Conservation (phyloP, 2,113 vertebrate genomes). For the Thalassoma bifasciatum region DNA sequence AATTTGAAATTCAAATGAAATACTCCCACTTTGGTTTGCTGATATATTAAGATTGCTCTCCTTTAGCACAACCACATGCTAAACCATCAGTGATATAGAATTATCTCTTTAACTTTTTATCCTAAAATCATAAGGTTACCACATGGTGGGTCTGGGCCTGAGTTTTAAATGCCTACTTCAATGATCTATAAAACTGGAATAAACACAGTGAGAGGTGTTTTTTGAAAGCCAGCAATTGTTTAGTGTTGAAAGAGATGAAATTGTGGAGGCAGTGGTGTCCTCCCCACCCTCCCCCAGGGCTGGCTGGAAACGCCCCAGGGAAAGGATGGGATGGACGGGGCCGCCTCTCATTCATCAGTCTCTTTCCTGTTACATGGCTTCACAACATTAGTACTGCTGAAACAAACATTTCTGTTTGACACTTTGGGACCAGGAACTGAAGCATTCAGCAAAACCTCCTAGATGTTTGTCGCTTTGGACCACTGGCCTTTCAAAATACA, state of each 20-base stretch:
- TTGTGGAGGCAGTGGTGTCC: constrained; percentile 74
- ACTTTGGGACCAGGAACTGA: neutral
- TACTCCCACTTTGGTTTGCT: constrained; percentile 86
- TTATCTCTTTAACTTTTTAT: neutral
- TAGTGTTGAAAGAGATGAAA: constrained; percentile 72
- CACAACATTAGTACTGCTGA: constrained; percentile 13
- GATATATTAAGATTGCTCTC: constrained; percentile 70
- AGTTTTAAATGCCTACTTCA: neutral
- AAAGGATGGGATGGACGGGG: constrained; percentile 84
- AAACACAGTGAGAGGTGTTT: constrained; percentile 34
- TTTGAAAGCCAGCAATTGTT: constrained; percentile 59
- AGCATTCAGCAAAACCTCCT: neutral
- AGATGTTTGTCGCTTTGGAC: neutral
- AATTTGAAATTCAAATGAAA: constrained; percentile 99
- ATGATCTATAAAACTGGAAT: constrained; percentile 13
- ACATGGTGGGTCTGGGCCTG: neutral
- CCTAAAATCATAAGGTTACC: neutral
- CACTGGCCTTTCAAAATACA: too few species aligned
- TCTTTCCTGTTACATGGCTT: constrained; percentile 17
- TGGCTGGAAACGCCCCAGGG: constrained; percentile 92
- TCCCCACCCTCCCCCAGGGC: constrained; percentile 93
- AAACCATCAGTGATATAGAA: constrained; percentile 8
- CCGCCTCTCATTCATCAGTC: constrained; percentile 70
- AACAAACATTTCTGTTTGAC: constrained; percentile 13
- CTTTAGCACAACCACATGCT: neutral